These are phyloP conservation scores for Trachurus trachurus DNA, from an alignment of 2,797 vertebrate genomes.

Conservation along the genomic window DNA sequence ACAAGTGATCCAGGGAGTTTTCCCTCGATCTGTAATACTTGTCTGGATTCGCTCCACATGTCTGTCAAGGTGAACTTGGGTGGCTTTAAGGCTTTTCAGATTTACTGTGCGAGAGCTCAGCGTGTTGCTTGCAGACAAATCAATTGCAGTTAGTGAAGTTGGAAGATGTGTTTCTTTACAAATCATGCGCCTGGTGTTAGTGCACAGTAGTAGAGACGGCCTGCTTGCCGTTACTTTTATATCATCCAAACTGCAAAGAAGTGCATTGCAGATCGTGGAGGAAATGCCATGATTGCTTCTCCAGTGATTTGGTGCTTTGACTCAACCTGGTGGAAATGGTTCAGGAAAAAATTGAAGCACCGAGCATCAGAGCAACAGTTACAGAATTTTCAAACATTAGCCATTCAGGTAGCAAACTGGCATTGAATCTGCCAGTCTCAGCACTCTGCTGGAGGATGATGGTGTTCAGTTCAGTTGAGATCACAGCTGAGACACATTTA, in stretches of 20 bases:
- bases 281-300: neutral
- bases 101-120: neutral
- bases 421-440: no score
- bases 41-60: constrained; percentile 10
- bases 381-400: neutral
- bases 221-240: neutral
- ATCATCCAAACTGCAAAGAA: neutral
- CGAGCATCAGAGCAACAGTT: neutral
- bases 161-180: neutral
- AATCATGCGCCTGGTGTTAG: constrained; percentile 4
- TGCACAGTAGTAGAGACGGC: neutral
- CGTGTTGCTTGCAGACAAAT: neutral
- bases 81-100: constrained; percentile 1
- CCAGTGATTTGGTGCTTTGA: neutral
- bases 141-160: neutral
- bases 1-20: neutral
- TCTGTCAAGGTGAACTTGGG: constrained; percentile 4
- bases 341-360: neutral
- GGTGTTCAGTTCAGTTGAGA: no score
- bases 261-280: neutral
- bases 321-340: neutral
- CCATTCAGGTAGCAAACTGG: no score
- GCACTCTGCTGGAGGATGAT: no score
- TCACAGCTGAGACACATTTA: no score
- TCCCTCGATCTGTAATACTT: neutral